A percentile compares a stretch with the other conserved stretches of the same genome.
phyloP scores from a whole-genome alignment of 2,888 invertebrate genomes.

The Lamproptera curius region DNA sequence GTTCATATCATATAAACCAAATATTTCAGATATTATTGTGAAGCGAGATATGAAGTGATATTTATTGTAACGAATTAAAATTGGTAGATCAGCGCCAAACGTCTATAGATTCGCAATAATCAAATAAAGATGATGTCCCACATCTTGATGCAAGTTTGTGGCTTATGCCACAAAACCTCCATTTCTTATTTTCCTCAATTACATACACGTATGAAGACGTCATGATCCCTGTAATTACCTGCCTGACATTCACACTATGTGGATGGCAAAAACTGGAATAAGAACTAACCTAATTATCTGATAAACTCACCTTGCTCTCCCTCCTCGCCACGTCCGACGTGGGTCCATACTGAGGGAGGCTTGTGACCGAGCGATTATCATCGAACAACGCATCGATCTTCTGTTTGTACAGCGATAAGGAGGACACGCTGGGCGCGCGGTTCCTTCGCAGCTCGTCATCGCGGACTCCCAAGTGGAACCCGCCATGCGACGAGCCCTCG shows the following conservation, averaged over 20 bases:
- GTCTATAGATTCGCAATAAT: too few relatives aligned
- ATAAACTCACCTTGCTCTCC: conserved; percentile 62
- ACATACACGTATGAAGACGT: too few relatives aligned
- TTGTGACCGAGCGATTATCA: conserved; percentile 80
- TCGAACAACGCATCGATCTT: conserved; percentile 93
- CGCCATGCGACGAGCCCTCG: conserved; percentile 56
- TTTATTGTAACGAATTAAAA: conserved; percentile 47
- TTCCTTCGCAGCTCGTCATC: conserved; percentile 59
- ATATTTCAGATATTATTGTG: conserved; percentile 13
- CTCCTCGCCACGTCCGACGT: conserved; percentile 45
- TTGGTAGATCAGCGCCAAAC: too few relatives aligned
- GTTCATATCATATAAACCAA: conserved; percentile 2
- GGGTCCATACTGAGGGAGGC: conserved; percentile 55
- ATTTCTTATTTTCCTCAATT: too few relatives aligned
- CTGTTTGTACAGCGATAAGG: conserved; percentile 86
- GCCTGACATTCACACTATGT: too few relatives aligned
- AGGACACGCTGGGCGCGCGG: conserved; percentile 66
- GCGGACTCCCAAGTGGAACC: conserved; percentile 64
- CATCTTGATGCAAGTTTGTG: too few relatives aligned
- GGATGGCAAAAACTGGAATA: too few relatives aligned
- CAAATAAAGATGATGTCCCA: too few relatives aligned
- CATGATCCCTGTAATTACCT: too few relatives aligned
- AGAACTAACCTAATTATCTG: too few relatives aligned
- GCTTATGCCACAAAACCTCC: too few relatives aligned
- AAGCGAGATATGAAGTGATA: conserved; percentile 33